Evolutionary conservation across 2,888 invertebrate genomes (phyloP).

Genomic region (Halictus quadricinctus): DNA sequence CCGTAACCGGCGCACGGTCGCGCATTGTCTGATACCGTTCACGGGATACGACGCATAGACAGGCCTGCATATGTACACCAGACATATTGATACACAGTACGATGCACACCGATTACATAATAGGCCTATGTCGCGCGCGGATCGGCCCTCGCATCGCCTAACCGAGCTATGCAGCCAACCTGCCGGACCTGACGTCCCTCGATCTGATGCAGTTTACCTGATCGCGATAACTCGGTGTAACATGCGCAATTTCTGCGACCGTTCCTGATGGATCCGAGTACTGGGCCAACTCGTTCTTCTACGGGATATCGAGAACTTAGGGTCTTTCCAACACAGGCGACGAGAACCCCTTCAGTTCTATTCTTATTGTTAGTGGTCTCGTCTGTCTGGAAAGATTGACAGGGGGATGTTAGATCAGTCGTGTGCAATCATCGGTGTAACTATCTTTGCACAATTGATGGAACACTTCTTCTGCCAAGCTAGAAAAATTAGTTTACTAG

Average conservation of each 20-base stretch:
- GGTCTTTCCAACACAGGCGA: no score
- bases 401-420: not conserved
- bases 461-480: not conserved
- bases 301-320: not conserved
- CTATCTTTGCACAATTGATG: not conserved
- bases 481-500: not conserved
- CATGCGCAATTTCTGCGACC: slow-evolving; percentile 30
- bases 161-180: slow-evolving; percentile 26
- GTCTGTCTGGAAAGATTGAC: not conserved
- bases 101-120: slow-evolving; percentile 74
- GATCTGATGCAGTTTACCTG: slow-evolving; percentile 58
- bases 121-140: slow-evolving; percentile 71
- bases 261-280: slow-evolving; percentile 1
- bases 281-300: not conserved
- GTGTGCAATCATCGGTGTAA: not conserved
- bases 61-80: slow-evolving; percentile 60
- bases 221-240: slow-evolving; percentile 40
- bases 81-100: slow-evolving; percentile 72
- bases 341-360: not conserved
- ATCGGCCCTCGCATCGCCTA: slow-evolving; percentile 46
- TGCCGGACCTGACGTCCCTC: slow-evolving; percentile 26
- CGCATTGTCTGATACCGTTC: slow-evolving; percentile 68
- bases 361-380: not conserved
- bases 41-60: slow-evolving; percentile 59
- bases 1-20: slow-evolving; percentile 65